Evolutionary conservation across 2,797 vertebrate species (phyloP).

Genomic region (Hephaestus fuliginosus): DNA sequence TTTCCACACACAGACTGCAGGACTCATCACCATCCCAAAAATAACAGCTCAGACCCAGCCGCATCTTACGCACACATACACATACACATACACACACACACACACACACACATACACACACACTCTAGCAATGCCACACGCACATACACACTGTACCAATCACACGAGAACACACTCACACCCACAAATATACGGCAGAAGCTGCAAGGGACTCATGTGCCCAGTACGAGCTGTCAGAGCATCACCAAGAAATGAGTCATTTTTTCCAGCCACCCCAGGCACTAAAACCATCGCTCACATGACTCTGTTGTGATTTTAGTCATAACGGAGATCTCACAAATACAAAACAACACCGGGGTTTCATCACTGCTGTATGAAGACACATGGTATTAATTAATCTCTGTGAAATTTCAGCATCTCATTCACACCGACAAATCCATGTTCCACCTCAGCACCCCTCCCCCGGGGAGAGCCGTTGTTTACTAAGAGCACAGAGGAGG

Average conservation of each 20-base stretch:
- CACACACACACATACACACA: slow-evolving; percentile 23
- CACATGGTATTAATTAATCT: slow-evolving; percentile 34
- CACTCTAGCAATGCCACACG: not conserved
- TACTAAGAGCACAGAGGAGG: slow-evolving; percentile 58
- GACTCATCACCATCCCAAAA: slow-evolving; percentile 62
- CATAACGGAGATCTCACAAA: slow-evolving; percentile 21
- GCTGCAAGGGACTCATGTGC: slow-evolving; percentile 69
- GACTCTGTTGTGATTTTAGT: slow-evolving; percentile 63
- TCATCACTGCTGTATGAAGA: not conserved
- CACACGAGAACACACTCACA: slow-evolving; percentile 61
- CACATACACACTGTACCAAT: slow-evolving; percentile 45
- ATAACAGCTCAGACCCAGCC: slow-evolving; percentile 68
- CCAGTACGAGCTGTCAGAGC: slow-evolving; percentile 70
- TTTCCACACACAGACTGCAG: slow-evolving; percentile 39
- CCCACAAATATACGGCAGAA: slow-evolving; percentile 62
- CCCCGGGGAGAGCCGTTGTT: slow-evolving; percentile 66
- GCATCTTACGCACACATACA: slow-evolving; percentile 52
- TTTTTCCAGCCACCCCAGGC: slow-evolving; percentile 50
- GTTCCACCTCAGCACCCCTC: slow-evolving; percentile 48
- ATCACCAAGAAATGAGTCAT: slow-evolving; percentile 73
- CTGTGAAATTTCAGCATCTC: slow-evolving; percentile 13
- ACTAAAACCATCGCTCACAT: slow-evolving; percentile 63
- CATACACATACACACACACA: slow-evolving; percentile 26
- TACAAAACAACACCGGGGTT: slow-evolving; percentile 27
- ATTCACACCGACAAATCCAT: slow-evolving; percentile 38